Conservation (phyloP, 2,113 vertebrate genomes). For the cattle (Bos taurus) region ARS-UCD2.0 NC_037332.1:19816001-19816500, state of each 20-base stretch:
- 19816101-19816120: too few relatives aligned
- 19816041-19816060: too few relatives aligned
- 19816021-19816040: too few relatives aligned
- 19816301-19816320: not conserved
- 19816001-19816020: too few relatives aligned
- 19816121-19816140: too few relatives aligned
- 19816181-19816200: not conserved
- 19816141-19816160: too few relatives aligned
- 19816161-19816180: too few relatives aligned
- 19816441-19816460: not conserved
- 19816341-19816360: not conserved
- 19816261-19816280: not conserved
- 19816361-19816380: not conserved
- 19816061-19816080: too few relatives aligned
- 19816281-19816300: not conserved
- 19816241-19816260: not conserved
- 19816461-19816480: not conserved
- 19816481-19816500: too few relatives aligned
- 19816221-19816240: not conserved
- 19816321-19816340: not conserved
- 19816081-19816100: too few relatives aligned
- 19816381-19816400: not conserved
- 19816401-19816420: not conserved
- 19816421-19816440: not conserved
- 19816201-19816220: not conserved